Percentiles rank a stretch among this genome's conserved stretches.
These are phyloP conservation scores for Molorchus minor DNA, from an alignment of 2,888 invertebrate species.

Conservation along the genomic window DNA sequence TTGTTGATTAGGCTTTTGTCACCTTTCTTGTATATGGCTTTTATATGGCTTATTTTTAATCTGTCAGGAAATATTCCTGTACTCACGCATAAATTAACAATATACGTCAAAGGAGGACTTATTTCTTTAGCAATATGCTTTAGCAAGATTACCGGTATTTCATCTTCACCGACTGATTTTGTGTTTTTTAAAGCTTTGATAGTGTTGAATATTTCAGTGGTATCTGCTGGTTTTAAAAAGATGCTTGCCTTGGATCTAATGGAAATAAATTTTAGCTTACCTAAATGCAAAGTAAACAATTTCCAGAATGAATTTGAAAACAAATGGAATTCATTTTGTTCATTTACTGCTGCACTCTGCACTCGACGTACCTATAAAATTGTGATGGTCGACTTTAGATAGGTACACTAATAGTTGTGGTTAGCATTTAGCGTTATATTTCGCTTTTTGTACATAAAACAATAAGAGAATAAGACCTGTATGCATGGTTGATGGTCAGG, in stretches of 20 bases:
- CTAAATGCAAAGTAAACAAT: no score
- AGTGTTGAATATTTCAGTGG: slow-evolving; percentile 12
- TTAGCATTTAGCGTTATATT: no score
- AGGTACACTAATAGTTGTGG: no score
- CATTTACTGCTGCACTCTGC: no score
- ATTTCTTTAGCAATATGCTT: slow-evolving; percentile 12
- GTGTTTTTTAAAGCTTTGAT: slow-evolving; percentile 23
- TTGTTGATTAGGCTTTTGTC: background rate
- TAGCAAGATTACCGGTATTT: slow-evolving; percentile 19
- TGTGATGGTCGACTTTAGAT: no score
- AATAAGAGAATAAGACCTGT: no score
- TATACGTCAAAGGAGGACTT: slow-evolving; percentile 12
- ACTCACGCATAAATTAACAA: slow-evolving; percentile 14
- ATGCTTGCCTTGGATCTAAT: background rate
- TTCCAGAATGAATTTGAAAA: no score
- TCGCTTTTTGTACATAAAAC: no score
- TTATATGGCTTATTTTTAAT: slow-evolving; percentile 9
- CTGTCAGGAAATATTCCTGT: slow-evolving; percentile 20
- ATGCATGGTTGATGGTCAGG: no score
- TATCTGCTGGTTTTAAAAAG: slow-evolving; percentile 3
- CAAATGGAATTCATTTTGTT: no score
- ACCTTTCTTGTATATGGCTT: background rate
- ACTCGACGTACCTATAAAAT: no score
- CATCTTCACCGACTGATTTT: slow-evolving; percentile 23
- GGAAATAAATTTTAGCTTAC: no score